Conservation (phyloP, 2,888 invertebrate genomes). For the Alsophila aescularia region DNA sequence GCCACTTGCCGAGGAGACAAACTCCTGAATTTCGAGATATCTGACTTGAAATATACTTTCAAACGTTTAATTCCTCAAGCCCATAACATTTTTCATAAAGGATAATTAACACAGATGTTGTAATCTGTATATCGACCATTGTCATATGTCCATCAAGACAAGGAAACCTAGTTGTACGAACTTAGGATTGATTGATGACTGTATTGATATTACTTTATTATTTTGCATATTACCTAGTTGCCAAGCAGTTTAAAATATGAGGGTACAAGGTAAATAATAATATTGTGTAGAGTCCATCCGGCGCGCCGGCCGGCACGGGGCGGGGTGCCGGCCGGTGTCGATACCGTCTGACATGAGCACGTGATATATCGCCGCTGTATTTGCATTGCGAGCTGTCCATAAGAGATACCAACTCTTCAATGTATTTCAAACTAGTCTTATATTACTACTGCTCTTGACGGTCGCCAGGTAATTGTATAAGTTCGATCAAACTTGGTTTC, state of each 20-base stretch:
- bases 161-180: background rate
- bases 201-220: background rate
- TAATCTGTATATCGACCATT: background rate
- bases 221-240: background rate
- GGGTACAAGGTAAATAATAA: background rate
- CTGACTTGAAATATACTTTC: constrained; percentile 29
- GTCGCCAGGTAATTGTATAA: too few species aligned
- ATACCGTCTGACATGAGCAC: constrained; percentile 52
- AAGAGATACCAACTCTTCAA: constrained; percentile 1
- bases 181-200: background rate
- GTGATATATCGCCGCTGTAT: constrained; percentile 44
- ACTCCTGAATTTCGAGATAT: constrained; percentile 47
- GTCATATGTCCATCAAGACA: background rate
- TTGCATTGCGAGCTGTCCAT: constrained; percentile 18
- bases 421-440: background rate
- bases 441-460: too few species aligned
- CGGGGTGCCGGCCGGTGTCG: constrained; percentile 48
- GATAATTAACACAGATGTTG: background rate
- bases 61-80: background rate
- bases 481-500: background rate
- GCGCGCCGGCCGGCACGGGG: constrained; percentile 48
- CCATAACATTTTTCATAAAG: background rate
- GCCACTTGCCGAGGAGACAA: constrained; percentile 61
- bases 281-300: background rate
- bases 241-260: background rate